Evolutionary conservation across 2,888 invertebrate species (phyloP).

Genomic region (Cryptophagus acutangulus): DNA sequence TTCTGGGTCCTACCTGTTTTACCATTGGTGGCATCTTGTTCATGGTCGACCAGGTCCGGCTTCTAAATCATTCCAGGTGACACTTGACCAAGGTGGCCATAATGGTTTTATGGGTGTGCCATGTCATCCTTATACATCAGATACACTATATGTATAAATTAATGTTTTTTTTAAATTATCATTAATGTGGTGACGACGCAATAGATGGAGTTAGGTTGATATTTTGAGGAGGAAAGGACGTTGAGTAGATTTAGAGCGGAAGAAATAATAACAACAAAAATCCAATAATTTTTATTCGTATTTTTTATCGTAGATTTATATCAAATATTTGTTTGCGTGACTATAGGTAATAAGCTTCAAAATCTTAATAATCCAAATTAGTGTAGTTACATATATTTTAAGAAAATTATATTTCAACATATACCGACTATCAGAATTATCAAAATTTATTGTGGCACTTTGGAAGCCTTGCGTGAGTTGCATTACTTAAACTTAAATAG

Average conservation of each 20-base stretch:
- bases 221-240: neutral
- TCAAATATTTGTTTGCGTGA: too few relatives aligned
- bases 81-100: conserved; percentile 32
- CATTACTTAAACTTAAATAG: too few relatives aligned
- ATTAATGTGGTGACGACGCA: conserved; percentile 15
- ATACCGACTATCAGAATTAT: too few relatives aligned
- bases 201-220: conserved; percentile 26
- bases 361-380: too few relatives aligned
- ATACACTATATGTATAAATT: too few relatives aligned
- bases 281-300: neutral
- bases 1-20: conserved; percentile 25
- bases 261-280: conserved; percentile 1
- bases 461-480: too few relatives aligned
- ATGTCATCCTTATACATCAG: too few relatives aligned
- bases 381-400: too few relatives aligned
- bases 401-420: too few relatives aligned
- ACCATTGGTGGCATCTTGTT: conserved; percentile 31
- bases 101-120: conserved; percentile 28
- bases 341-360: too few relatives aligned
- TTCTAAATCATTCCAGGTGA: conserved; percentile 31
- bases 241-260: conserved; percentile 1
- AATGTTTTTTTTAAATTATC: conserved; percentile 9
- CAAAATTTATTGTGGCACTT: too few relatives aligned
- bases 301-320: neutral
- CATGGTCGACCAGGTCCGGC: conserved; percentile 34